Evolutionary conservation across 1,140 invertebrate species (phyloP), one percentile per base, ranked within the genome.

Genomic region (Prorops nasuta): DNA sequence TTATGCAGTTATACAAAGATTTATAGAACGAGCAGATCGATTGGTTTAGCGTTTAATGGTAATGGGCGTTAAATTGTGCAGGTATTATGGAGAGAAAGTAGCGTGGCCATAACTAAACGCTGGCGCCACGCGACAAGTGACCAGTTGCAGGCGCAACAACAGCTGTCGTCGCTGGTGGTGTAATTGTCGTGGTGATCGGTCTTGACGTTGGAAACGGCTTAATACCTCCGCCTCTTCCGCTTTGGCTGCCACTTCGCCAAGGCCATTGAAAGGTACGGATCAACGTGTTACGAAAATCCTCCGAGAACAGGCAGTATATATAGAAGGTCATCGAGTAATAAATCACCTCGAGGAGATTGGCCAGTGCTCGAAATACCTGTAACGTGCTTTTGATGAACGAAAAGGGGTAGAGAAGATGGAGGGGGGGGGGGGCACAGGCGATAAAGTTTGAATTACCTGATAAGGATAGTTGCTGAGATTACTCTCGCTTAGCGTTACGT

Each of bases 301-400:
- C 84, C 22, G 86, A 88, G 66, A 89, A 90, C 37, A 89, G 69
- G 54, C 86, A 89, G 68, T 90, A 89, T 34, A 90, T 88, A 67
- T 90, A 90, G 72, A 90, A 89, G 2, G 87, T 89, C 35, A 88
- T 81, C 31, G 88, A 88, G 62, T 89, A 90, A 67, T 90, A 88
- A 48, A 82, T 83, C 16, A 90, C 78, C 69, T 90, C 88, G 50
- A 90, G 66, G 10, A 88, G 76, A 69, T 89, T 90, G 9, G 87
- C 86, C 18, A 86, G 66, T 0, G 88, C 86, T 18, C 87, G 81
- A 60, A 90, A 90, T 6, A 88, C 81, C 83, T 87, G 72, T n/a
- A 77, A 73, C 49, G n/a, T n/a, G n/a, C n/a, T n/a, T n/a, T n/a
- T n/a, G n/a, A n/a, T n/a, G n/a, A n/a, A n/a, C n/a, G n/a, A n/a